Percentiles rank a stretch among this genome's conserved stretches.
Conservation (phyloP, 2,113 vertebrate species). For the Grammomys surdaster region DNA sequence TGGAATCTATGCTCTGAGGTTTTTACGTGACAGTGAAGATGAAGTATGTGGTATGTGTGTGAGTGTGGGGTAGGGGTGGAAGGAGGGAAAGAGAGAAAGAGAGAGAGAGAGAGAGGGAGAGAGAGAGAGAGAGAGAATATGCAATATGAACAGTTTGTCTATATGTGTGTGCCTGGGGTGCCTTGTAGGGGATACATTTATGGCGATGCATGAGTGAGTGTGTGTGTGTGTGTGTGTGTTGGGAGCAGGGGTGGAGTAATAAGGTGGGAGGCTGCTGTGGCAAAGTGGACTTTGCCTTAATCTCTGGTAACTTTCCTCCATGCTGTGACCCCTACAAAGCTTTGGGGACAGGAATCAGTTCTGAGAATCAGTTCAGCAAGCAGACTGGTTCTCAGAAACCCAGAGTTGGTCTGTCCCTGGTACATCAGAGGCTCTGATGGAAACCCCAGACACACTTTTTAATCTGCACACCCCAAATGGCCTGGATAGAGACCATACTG, state of each 20-base stretch:
- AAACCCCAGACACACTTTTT: slow-evolving; percentile 39
- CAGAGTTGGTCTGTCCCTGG: not conserved
- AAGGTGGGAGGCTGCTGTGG: not conserved
- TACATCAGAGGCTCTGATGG: slow-evolving; percentile 4
- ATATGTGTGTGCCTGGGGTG: not conserved
- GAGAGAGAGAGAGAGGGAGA: not conserved
- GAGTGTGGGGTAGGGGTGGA: not conserved
- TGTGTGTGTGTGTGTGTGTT: not conserved
- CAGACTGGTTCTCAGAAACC: not conserved
- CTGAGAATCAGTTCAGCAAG: not conserved
- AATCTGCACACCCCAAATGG: not conserved
- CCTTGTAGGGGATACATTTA: not conserved
- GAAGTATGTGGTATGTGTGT: no score
- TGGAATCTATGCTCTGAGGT: not conserved
- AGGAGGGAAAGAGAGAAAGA: not conserved
- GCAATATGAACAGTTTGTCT: not conserved
- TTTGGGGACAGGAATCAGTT: not conserved
- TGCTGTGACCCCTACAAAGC: not conserved
- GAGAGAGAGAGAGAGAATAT: not conserved
- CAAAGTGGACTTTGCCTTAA: not conserved
- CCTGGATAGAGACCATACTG: not conserved
- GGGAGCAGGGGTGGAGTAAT: no score
- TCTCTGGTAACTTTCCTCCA: not conserved
- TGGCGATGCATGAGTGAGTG: not conserved
- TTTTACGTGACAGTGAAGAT: not conserved